Base-by-base conservation (phyloP, 2,888 invertebrate species). In the Sisyra nigra region DNA sequence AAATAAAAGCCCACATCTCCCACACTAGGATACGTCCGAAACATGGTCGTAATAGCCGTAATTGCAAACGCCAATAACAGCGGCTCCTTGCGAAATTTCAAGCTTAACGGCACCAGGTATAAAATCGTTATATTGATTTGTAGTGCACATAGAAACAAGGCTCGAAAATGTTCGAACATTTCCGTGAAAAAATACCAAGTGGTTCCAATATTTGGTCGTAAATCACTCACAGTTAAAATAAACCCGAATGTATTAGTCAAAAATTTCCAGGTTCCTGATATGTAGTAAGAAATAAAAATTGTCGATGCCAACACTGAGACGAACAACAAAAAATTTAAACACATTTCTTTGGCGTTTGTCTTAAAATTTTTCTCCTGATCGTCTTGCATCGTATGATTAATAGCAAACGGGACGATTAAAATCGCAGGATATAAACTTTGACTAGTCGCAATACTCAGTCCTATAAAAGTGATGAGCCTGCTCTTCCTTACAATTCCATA, bases 131-230 rank as follows among this genome's bases (percentile, higher is more conserved):
- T 88, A 63, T 97, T 96, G 52, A 98, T 82, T 72, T 97, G 97
- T 61, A 98, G 97, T 50, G 94, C 88, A 57, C 84, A 91, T 17
- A 96, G 78, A 65, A 98, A 99, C 54, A 99, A 75, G 47, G 83
- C 72, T 40, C 93, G 77, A 57, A 98, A 99, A 63, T 99, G 97
- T 54, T 97, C 96, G 70, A 99, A 98, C 91, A 97, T 94, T 71
- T 98, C 97, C 1, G 94, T 96, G 62, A 99, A 98, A 66, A 99
- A 97, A 58, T 98, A 99, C 98, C 98, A 99, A 63, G 96, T 98
- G 2, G 98, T 67, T 1, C 98, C 98, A 53, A 94, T 85, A 59
- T 98, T 98, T 17, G 98, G 98, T 52, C 88, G 85, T 49, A 97
- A 68, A 61, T 98, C 97, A 2, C 89, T 87, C 41, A 93, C 92